These are phyloP conservation scores for Galerucella nymphaeae DNA, from an alignment of 2,888 invertebrate genomes.

Conservation along the genomic window DNA sequence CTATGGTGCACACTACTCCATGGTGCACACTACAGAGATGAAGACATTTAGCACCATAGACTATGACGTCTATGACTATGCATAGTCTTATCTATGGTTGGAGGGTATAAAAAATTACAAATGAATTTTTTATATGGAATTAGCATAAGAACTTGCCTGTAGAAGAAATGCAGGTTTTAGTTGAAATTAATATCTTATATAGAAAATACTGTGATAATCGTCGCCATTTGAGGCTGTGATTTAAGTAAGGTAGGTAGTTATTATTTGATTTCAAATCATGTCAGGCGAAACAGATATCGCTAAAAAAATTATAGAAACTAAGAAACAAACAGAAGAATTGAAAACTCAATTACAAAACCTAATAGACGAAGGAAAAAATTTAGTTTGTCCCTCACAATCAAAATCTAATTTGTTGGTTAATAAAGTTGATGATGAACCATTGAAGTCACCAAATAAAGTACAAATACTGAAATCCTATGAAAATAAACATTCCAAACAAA, in stretches of 20 bases:
- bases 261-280: slow-evolving; percentile 23
- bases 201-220: slow-evolving; percentile 18
- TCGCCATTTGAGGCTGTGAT: slow-evolving; percentile 25
- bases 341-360: slow-evolving; percentile 59
- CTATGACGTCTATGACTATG: too few relatives aligned
- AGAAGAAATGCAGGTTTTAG: slow-evolving; percentile 15
- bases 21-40: too few relatives aligned
- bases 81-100: too few relatives aligned
- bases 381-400: slow-evolving; percentile 39
- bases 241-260: slow-evolving; percentile 14
- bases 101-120: neutral
- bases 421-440: slow-evolving; percentile 27
- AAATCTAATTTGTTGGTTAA: slow-evolving; percentile 27
- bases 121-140: neutral
- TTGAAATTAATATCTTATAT: neutral
- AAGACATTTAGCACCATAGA: too few relatives aligned
- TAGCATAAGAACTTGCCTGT: neutral
- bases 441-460: slow-evolving; percentile 44
- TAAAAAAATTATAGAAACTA: slow-evolving; percentile 56
- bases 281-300: slow-evolving; percentile 45
- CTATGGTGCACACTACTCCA: too few relatives aligned
- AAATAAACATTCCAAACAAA: slow-evolving; percentile 43
- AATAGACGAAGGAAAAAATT: slow-evolving; percentile 52
- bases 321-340: slow-evolving; percentile 59
- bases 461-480: slow-evolving; percentile 50